These are phyloP conservation scores for Drosophila leonis DNA, from an alignment of 2,888 invertebrate genomes.

Conservation along the genomic window DNA sequence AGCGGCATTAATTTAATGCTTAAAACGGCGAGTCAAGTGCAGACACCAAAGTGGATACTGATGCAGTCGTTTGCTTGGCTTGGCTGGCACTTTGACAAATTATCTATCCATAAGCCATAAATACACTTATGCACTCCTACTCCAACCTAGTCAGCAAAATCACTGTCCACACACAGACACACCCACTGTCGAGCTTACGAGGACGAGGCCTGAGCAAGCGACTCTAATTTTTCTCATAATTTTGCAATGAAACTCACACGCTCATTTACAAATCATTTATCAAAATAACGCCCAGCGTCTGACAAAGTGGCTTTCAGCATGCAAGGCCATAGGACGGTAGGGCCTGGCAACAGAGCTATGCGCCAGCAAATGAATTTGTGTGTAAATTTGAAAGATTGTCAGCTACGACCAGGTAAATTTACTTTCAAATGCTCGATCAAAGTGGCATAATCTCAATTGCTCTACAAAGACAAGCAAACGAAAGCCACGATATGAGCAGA, in stretches of 20 bases:
- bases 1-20: constrained; percentile 19
- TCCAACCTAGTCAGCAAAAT: constrained; percentile 20
- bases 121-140: constrained; percentile 48
- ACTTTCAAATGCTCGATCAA: not conserved
- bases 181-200: not conserved
- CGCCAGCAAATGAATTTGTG: not conserved
- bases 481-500: not conserved
- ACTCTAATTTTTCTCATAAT: constrained; percentile 60
- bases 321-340: constrained; percentile 13
- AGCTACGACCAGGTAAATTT: not conserved
- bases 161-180: constrained; percentile 4
- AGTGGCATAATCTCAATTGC: not conserved
- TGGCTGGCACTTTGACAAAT: constrained; percentile 59
- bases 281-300: constrained; percentile 44
- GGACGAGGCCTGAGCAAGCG: constrained; percentile 5
- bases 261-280: constrained; percentile 77
- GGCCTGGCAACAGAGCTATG: not conserved
- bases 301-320: constrained; percentile 26
- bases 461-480: not conserved
- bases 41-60: constrained; percentile 14
- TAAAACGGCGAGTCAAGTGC: not conserved
- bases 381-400: not conserved
- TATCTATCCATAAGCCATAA: constrained; percentile 57
- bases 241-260: constrained; percentile 69
- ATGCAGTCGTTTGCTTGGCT: constrained; percentile 36